Evolutionary conservation across 2,113 vertebrate genomes (phyloP).

Genomic region (Pseudopodoces humilis): DNA sequence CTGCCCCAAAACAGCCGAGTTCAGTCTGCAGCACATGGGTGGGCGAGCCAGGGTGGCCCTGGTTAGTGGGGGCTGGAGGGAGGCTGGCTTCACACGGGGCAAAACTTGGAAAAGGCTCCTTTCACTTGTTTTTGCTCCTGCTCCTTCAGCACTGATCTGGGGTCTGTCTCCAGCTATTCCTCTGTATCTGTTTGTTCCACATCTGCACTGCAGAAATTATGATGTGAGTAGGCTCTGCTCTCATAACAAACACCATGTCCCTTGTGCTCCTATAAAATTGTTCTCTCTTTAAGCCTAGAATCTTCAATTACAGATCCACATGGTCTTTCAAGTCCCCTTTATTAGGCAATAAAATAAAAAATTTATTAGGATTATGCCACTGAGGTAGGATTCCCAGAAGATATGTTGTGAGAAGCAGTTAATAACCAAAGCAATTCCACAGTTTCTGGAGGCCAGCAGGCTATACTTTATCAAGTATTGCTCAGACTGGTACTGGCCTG

Average conservation of each 20-base stretch:
- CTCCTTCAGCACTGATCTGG: neutral
- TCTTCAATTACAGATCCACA: constrained; percentile 36
- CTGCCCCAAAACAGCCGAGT: accelerated
- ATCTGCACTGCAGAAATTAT: constrained; percentile 30
- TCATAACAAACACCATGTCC: constrained; percentile 2
- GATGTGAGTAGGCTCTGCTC: neutral
- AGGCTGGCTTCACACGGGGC: accelerated
- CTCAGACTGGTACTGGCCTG: neutral
- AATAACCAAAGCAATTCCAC: constrained; percentile 15
- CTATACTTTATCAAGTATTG: neutral
- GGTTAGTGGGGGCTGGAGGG: neutral
- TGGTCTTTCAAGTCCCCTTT: constrained; percentile 50
- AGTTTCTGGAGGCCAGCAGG: neutral
- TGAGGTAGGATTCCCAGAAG: neutral
- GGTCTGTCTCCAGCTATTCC: neutral
- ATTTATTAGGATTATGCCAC: neutral
- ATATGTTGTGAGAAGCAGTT: neutral
- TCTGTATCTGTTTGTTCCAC: neutral
- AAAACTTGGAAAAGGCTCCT: neutral
- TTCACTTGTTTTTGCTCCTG: neutral
- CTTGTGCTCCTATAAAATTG: constrained; percentile 13
- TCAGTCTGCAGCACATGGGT: neutral
- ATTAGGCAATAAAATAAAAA: constrained; percentile 62
- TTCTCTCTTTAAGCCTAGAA: constrained; percentile 2
- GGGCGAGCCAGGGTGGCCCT: accelerated